A percentile compares a stretch with the other conserved stretches of the same genome.
Evolutionary conservation across 2,113 vertebrate genomes (phyloP).

Genomic region (Muscicapa adusta): DNA sequence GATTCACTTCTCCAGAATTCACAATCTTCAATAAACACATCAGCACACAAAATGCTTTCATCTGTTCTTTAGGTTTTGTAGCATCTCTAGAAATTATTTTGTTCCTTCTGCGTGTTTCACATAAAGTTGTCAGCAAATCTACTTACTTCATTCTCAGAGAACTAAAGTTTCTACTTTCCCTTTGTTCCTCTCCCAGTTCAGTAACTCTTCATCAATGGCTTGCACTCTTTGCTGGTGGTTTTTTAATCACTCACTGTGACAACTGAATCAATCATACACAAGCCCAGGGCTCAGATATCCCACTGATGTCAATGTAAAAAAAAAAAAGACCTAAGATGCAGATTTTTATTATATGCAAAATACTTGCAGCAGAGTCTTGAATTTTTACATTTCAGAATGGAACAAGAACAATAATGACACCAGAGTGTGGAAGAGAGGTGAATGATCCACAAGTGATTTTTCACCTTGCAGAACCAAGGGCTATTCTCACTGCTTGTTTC

Average conservation of each 20-base stretch:
- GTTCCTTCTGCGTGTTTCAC: constrained; percentile 40
- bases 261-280: background rate
- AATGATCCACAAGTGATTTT: background rate
- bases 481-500: rapidly evolving
- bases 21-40: constrained; percentile 64
- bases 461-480: rapidly evolving
- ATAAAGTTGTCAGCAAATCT: constrained; percentile 63
- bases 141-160: constrained; percentile 34
- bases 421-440: background rate
- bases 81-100: constrained; percentile 55
- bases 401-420: background rate
- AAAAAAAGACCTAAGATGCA: background rate
- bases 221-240: background rate
- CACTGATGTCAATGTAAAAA: background rate
- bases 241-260: background rate
- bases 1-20: constrained; percentile 56
- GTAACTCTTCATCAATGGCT: background rate
- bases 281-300: background rate
- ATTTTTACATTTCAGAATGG: background rate
- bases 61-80: constrained; percentile 63
- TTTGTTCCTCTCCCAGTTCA: constrained; percentile 28
- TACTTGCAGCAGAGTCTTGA: background rate
- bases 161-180: background rate
- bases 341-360: background rate
- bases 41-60: constrained; percentile 64